A percentile compares a stretch with the other conserved stretches of the same genome.
Evolutionary conservation across 1,140 invertebrate genomes (phyloP).

Genomic region (Hypothenemus hampei): DNA sequence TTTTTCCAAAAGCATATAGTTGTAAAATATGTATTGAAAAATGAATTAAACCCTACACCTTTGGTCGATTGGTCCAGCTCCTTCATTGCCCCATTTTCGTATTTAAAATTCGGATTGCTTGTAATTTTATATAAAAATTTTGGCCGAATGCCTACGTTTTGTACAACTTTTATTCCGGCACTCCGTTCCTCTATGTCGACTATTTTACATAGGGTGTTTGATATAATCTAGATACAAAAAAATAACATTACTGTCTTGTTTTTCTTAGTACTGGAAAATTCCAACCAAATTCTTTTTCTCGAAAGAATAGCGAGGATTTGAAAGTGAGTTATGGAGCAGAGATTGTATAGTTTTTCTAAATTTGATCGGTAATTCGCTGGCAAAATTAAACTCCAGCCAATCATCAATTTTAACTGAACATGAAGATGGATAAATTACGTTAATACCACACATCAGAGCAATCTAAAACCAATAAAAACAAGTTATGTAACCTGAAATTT

Average conservation of each 20-base stretch:
- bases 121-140: constrained; percentile 17
- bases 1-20: no score
- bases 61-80: no score
- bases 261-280: no score
- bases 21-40: no score
- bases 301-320: constrained; percentile 61
- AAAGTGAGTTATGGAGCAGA: constrained; percentile 67
- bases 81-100: no score
- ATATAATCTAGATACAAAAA: constrained; percentile 24
- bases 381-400: constrained; percentile 33
- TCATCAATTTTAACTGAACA: constrained; percentile 51
- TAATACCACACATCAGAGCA: constrained; percentile 45
- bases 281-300: constrained; percentile 52
- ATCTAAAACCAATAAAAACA: constrained; percentile 40
- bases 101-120: not conserved
- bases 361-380: constrained; percentile 13
- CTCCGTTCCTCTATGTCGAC: constrained; percentile 12
- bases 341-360: constrained; percentile 75
- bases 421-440: constrained; percentile 12
- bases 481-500: not conserved
- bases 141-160: constrained; percentile 17
- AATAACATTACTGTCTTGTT: constrained; percentile 22
- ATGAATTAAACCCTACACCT: no score
- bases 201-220: constrained; percentile 18
- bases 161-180: no score